Evolutionary conservation across 2,113 vertebrate genomes (phyloP).

Genomic region (Petrocephalus zakoni): DNA sequence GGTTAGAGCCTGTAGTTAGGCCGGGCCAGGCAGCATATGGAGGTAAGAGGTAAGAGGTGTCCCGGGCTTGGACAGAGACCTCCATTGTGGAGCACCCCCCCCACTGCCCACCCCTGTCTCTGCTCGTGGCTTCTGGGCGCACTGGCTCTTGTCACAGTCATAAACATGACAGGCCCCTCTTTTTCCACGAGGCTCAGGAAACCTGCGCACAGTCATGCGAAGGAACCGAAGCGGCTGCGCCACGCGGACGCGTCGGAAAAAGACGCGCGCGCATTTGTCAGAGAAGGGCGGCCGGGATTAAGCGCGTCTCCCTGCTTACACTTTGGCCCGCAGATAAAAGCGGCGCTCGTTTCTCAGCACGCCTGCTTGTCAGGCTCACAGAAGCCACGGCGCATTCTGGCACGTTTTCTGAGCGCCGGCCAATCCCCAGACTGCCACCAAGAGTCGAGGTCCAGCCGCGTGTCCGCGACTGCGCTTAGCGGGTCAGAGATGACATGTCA

Average conservation of each 20-base stretch:
- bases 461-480: not conserved
- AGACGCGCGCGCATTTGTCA: not conserved
- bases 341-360: not conserved
- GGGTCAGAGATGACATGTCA: not conserved
- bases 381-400: not conserved
- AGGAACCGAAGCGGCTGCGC: not conserved
- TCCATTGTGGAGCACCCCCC: not conserved
- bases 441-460: not conserved
- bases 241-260: not conserved
- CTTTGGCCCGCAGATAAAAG: not conserved
- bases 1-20: not conserved
- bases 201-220: not conserved
- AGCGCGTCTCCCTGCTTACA: not conserved
- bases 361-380: not conserved
- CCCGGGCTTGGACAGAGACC: not conserved
- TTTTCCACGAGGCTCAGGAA: not conserved
- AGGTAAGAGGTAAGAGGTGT: not conserved
- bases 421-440: not conserved
- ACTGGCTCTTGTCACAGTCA: not conserved
- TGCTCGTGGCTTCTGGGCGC: not conserved
- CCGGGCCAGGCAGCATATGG: not conserved
- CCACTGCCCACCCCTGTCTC: not conserved
- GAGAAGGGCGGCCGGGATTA: not conserved
- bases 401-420: not conserved
- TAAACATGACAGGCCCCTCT: slow-evolving; percentile 4